Evolutionary conservation across 2,797 vertebrate species (phyloP), one percentile per base, ranked within the genome.

Genomic region (Gymnocypris eckloni): DNA sequence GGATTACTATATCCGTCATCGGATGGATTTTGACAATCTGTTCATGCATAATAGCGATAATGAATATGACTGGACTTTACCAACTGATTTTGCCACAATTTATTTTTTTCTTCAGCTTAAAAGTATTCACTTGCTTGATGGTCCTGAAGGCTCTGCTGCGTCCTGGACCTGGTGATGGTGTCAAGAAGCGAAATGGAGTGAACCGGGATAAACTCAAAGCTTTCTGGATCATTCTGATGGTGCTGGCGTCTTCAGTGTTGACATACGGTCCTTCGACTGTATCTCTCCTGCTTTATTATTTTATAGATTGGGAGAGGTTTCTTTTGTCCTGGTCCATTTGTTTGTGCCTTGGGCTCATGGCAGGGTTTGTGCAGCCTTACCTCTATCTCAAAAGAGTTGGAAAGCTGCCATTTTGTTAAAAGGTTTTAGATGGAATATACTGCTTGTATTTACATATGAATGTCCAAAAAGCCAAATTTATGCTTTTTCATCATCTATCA

Each of bases 201-300:
- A 78, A 52, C n/a, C 48, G 6, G 15, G 83, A 84, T 45, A 84
- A 84, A 78, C 28, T 78, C 37, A 78, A 56, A 28, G 64, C 83
- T 56, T 84, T 69, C 16, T 22, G 61, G 22, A 69, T 84, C 33
- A 78, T 84, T 66, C 22, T 43, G 75, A 78, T 56, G 7, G 16
- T 78, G 15, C 75, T 84, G 83, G 48, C 4, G 10, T 84, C 61
- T 12, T 67, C 48, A 18, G 43, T 84, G 33, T 28, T 84, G 12
- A 78, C 61, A 0, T 84, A 84, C 6, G 18, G 28, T n/a, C 82
- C 73, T 13, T 2, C 39, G 2, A 41, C 73, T 9, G 0, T 48
- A 12, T 84, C 28, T 22, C 73, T 84, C 3, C 22, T 69, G 22
- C 59, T 84, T 6, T 69, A 69, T 56, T 77, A 69, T 50, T 25